These are phyloP conservation scores for Chelmon rostratus DNA, from an alignment of 2,797 vertebrate species.

Conservation along the genomic window DNA sequence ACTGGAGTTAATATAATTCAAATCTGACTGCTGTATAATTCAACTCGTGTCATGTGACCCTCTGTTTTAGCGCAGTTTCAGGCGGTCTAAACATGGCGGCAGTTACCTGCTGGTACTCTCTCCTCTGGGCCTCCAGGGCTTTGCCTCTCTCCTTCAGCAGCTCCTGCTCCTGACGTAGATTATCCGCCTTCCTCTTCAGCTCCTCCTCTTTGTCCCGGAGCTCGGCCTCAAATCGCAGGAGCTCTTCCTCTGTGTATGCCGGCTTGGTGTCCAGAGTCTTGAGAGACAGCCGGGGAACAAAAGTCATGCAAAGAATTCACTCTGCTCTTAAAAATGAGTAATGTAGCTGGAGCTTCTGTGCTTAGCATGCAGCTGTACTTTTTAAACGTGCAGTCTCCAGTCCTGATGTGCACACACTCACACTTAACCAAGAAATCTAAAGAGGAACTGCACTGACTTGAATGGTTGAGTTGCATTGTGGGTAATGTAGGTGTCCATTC, in stretches of 20 bases:
- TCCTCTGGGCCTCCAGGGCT: slow-evolving; percentile 91
- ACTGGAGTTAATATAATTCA: neutral
- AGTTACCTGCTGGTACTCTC: slow-evolving; percentile 92
- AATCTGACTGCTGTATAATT: neutral
- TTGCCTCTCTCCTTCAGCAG: slow-evolving; percentile 86
- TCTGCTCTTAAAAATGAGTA: neutral
- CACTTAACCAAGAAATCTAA: no score
- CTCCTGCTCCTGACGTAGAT: slow-evolving; percentile 86
- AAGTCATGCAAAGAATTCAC: neutral
- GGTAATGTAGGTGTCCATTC: neutral
- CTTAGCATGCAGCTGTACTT: no score
- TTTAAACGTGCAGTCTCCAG: no score
- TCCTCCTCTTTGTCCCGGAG: slow-evolving; percentile 89
- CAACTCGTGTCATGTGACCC: no score
- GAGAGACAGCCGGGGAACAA: neutral
- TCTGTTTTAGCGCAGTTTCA: neutral
- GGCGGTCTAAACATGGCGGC: neutral
- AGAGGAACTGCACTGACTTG: no score
- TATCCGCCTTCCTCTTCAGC: slow-evolving; percentile 86
- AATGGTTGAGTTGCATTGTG: no score
- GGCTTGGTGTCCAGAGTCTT: slow-evolving; percentile 91
- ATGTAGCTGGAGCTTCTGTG: no score
- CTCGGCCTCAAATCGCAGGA: slow-evolving; percentile 89
- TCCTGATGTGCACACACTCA: no score
- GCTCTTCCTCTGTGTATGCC: slow-evolving; percentile 90